Evolutionary conservation across 2,113 vertebrate species (phyloP), one percentile per base, ranked within the genome.

Genomic region (Osmerus eperlanus): DNA sequence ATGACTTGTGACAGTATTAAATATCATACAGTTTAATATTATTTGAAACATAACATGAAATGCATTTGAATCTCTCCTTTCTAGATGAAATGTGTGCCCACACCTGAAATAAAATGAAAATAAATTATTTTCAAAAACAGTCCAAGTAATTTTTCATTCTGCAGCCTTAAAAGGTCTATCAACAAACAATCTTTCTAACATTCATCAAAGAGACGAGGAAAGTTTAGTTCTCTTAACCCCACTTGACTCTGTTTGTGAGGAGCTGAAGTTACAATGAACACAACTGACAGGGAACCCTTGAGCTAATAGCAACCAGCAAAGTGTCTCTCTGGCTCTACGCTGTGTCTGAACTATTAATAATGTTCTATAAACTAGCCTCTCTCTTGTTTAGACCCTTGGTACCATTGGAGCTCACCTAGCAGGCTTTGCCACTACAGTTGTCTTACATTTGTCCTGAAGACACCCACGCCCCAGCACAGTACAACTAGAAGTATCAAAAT

Each of bases 281-380:
- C 41, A 79, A 82, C 67, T 13, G 65, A 67, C 72, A 76, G 74
- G 54, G 71, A 67, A 70, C 73, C 66, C 78, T 81, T 73, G 1
- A 19, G 70, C 77, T 74, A n/a, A 65, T 51, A 67, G 65, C 69
- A 68, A 79, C 76, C 65, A 71, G 73, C 64, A 71, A 56, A 70
- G 71, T 76, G 63, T 79, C 68, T 63, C 68, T 51, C 53, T 6
- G 4, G 25, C 14, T 61, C 21, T 23, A 14, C 28, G 3, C 55
- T 77, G 25, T 70, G 28, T 6, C 21, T 83, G 23, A 81, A 84
- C 73, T 68, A 83, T 83, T 62, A 62, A 62, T 28, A 47, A 47
- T 47, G 41, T 75, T 80, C 78, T 68, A 59, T 73, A 32, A 77
- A 69, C 28, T 19, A 15, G 58, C 80, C 81, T 85, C 85, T 72